These are phyloP conservation scores for Eciton burchellii DNA, from an alignment of 1,140 invertebrate genomes.

Conservation along the genomic window DNA sequence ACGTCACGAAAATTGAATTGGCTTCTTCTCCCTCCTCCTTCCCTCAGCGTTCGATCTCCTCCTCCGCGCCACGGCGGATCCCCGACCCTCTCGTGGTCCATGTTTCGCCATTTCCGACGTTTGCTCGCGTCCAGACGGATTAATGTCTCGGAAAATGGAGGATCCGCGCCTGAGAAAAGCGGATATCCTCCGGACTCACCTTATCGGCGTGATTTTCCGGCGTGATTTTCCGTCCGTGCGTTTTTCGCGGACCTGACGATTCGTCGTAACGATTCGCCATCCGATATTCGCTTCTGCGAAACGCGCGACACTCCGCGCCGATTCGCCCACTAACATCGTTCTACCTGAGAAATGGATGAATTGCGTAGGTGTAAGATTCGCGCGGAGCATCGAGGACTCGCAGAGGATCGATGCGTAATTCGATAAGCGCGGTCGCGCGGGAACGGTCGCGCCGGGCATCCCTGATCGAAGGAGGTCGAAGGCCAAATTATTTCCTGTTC, in stretches of 20 bases:
- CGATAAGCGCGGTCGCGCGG: background rate
- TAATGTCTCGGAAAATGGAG: conserved; percentile 71
- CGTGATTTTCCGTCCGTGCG: background rate
- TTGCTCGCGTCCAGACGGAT: conserved; percentile 68
- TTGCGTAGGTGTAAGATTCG: background rate
- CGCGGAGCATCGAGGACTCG: background rate
- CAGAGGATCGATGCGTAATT: background rate
- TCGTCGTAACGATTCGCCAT: background rate
- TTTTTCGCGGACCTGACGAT: background rate
- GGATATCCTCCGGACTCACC: conserved; percentile 29
- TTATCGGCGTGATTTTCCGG: background rate
- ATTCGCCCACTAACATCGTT: too few species aligned
- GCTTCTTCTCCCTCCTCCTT: conserved; percentile 1
- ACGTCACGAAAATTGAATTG: conserved; percentile 73
- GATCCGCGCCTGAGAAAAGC: conserved; percentile 45
- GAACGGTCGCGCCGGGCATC: conserved; percentile 3
- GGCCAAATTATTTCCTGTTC: conserved; percentile 44
- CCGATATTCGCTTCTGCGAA: too few species aligned
- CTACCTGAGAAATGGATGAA: too few species aligned
- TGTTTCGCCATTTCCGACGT: conserved; percentile 69
- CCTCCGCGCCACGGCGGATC: too few species aligned
- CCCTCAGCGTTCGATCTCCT: too few species aligned
- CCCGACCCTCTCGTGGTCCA: too few species aligned
- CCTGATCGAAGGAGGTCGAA: conserved; percentile 12
- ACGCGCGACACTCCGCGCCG: too few species aligned